Percentiles rank a stretch among this genome's conserved stretches.
phyloP scores from a whole-genome alignment of 2,888 invertebrate species.

The Caradrina kadenii region DNA sequence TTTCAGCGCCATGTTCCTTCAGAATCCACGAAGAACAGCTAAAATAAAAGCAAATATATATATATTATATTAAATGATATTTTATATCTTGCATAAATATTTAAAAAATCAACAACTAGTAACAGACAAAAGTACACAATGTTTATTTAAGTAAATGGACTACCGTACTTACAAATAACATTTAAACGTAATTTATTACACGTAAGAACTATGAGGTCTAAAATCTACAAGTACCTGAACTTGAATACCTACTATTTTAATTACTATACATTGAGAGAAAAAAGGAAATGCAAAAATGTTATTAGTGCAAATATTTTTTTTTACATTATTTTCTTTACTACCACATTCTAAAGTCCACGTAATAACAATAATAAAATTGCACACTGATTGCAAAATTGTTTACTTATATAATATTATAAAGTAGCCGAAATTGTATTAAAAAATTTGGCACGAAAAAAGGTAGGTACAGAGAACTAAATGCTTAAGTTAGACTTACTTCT shows the following conservation, averaged over 20 bases:
- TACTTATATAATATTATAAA: background rate
- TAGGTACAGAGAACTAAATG: conserved; percentile 15
- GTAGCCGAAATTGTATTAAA: conserved; percentile 13
- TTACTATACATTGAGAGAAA: background rate
- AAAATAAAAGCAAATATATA: conserved; percentile 74
- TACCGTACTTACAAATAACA: conserved; percentile 1
- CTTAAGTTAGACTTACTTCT: conserved; percentile 10
- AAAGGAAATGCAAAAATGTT: background rate
- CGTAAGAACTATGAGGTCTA: conserved; percentile 19
- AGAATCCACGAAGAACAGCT: conserved; percentile 79
- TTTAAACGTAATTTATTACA: conserved; percentile 1
- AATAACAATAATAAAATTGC: conserved; percentile 9
- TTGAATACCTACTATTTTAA: conserved; percentile 4
- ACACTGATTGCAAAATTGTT: conserved; percentile 13
- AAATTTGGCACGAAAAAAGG: conserved; percentile 53
- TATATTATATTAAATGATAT: conserved; percentile 6
- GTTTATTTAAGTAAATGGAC: background rate
- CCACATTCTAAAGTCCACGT: conserved; percentile 10
- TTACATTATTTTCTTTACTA: conserved; percentile 4
- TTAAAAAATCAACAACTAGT: conserved; percentile 16
- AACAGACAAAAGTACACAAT: conserved; percentile 1
- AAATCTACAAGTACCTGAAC: background rate
- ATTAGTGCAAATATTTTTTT: background rate
- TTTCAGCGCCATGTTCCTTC: conserved; percentile 59
- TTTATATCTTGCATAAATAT: conserved; percentile 20